These are phyloP conservation scores for Onthophagus sagittarius DNA, from an alignment of 2,888 invertebrate genomes.

Conservation along the genomic window DNA sequence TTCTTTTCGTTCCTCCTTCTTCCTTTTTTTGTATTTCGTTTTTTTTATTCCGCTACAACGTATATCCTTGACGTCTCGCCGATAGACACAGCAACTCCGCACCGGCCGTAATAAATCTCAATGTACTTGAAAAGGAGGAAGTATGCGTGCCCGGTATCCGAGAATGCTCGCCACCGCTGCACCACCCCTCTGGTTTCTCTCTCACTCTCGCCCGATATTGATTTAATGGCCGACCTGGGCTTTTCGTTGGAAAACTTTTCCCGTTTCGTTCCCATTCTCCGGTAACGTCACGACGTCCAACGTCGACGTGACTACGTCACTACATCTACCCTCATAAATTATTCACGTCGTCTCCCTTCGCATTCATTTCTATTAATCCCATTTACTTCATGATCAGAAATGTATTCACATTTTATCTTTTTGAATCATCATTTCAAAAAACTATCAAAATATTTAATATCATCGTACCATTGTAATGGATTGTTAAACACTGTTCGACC, in stretches of 20 bases:
- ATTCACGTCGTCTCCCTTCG: slow-evolving; percentile 20
- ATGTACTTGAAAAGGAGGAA: slow-evolving; percentile 32
- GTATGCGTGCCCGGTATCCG: slow-evolving; percentile 36
- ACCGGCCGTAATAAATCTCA: slow-evolving; percentile 27
- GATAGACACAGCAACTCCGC: neutral
- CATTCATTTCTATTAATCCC: neutral
- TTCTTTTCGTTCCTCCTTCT: no score
- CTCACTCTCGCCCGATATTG: slow-evolving; percentile 31
- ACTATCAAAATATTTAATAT: neutral
- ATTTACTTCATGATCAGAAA: neutral
- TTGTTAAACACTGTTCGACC: no score
- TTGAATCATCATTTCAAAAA: neutral
- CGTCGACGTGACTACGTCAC: slow-evolving; percentile 24
- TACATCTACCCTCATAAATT: slow-evolving; percentile 31
- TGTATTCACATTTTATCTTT: neutral
- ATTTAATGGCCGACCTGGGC: slow-evolving; percentile 29
- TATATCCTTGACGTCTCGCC: neutral
- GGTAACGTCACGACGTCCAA: slow-evolving; percentile 22
- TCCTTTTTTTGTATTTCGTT: neutral
- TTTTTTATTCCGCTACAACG: neutral
- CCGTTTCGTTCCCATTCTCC: slow-evolving; percentile 21
- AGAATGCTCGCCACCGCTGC: slow-evolving; percentile 3
- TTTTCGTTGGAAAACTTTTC: slow-evolving; percentile 13
- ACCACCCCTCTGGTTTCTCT: neutral
- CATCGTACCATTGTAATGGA: no score